These are phyloP conservation scores for Margaritifera margaritifera DNA, from an alignment of 2,888 invertebrate genomes.

Conservation along the genomic window DNA sequence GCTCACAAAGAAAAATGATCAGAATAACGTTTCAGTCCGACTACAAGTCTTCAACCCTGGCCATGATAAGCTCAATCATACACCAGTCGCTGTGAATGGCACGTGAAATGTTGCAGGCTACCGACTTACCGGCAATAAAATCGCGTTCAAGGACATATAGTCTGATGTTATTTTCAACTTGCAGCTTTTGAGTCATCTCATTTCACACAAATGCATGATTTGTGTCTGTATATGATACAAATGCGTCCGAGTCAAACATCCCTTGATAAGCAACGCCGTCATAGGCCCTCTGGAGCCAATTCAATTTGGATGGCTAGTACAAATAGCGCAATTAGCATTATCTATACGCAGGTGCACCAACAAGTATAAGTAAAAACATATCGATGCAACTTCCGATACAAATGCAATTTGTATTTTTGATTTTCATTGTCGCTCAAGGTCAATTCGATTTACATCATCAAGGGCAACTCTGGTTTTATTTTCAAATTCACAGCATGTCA, in stretches of 20 bases:
- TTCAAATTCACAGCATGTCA: no score
- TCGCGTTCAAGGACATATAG: neutral
- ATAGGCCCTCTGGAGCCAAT: neutral
- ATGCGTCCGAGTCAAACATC: neutral
- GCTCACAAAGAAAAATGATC: no score
- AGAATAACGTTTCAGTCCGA: no score
- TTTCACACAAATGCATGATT: neutral
- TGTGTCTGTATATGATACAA: neutral
- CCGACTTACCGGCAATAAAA: neutral
- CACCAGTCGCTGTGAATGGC: conserved; percentile 3
- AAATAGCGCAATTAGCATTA: conserved; percentile 4
- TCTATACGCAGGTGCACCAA: neutral
- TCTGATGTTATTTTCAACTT: neutral
- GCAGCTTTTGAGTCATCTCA: neutral
- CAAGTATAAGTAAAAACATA: neutral
- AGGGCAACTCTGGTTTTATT: neutral
- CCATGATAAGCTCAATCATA: conserved; percentile 5
- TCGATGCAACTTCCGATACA: neutral
- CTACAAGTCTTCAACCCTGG: conserved; percentile 1
- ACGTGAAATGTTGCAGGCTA: conserved; percentile 1
- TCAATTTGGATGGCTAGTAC: neutral
- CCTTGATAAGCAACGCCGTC: neutral
- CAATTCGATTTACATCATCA: neutral
- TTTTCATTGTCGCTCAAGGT: neutral
- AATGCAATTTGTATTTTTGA: neutral